Evolutionary conservation across 2,888 invertebrate genomes (phyloP), one percentile per base, ranked within the genome.

Genomic region (Mechanitis messenoides): DNA sequence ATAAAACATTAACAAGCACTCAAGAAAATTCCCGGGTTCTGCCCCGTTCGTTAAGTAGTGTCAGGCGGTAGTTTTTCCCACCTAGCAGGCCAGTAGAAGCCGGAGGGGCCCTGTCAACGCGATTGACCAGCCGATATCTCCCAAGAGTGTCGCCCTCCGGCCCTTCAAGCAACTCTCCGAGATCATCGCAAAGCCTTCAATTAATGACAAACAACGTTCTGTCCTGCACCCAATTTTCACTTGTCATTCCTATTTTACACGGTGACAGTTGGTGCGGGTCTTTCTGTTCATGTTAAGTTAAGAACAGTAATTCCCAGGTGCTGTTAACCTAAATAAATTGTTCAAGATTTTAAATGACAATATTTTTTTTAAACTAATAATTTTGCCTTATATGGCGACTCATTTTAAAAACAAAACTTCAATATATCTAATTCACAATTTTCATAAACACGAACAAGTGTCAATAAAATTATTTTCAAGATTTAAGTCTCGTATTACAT

Each of bases 1-100:
- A 90, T 90, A 83, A 90, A 90, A 90, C 90, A 90, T 90, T 90
- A 90, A 89, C 89, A 86, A 86, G 88, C 89, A 90, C 89, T 90
- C 90, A 88, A 87, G 86, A 86, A 85, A 86, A 87, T 87, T 83
- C 87, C 84, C 85, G 84, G 75, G 81, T 77, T 76, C 79, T 83
- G 83, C 78, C 82, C 83, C 80, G 85, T 84, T 85, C 85, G 87
- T 84, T 89, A 90, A 88, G 88, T 88, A 88, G 83, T 87, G 87
- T 84, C 87, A 83, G 85, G 79, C 83, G 80, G 88, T 87, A 87
- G 88, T 88, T 89, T 88, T 89, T 89, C 88, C 90, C 89, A 90
- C 86, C 87, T 88, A 79, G 80, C 71, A 70, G 84, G 83, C 85
- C 85, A 79, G 78, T 77, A 73, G 75, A 77, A 77, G 75, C 76